Conservation (phyloP, 2,113 vertebrate genomes). For the Anas platyrhynchos region DNA sequence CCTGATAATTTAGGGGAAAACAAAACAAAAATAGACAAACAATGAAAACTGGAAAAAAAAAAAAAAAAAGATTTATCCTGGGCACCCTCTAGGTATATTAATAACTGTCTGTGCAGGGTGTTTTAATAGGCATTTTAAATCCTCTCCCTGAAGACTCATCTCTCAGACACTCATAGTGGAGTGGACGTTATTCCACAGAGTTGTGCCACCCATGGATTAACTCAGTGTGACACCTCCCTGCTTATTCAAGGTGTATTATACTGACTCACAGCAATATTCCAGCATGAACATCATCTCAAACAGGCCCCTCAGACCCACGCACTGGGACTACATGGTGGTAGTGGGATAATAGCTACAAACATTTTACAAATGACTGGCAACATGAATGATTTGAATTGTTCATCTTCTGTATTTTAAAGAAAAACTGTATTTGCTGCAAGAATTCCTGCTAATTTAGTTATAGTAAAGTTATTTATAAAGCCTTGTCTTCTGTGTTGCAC, state of each 20-base stretch:
- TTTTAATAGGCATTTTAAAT: background rate
- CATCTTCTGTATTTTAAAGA: background rate
- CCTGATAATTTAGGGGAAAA: background rate
- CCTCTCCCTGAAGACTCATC: background rate
- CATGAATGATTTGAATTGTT: background rate
- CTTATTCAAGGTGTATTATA: background rate
- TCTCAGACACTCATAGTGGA: background rate
- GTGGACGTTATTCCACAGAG: background rate
- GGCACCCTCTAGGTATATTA: background rate
- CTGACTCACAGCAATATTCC: background rate
- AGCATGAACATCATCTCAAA: background rate
- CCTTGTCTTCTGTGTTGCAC: background rate
- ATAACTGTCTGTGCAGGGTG: rapidly evolving
- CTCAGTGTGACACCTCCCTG: background rate
- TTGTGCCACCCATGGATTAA: background rate
- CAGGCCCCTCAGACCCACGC: background rate
- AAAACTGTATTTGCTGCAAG: background rate
- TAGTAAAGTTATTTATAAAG: background rate
- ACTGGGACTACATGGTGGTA: rapidly evolving
- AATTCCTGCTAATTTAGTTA: background rate
- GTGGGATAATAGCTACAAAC: background rate
- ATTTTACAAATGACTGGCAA: background rate
- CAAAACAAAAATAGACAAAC: background rate
- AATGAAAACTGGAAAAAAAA: background rate
- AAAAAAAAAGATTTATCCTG: background rate